A percentile compares a stretch with the other conserved stretches of the same genome.
phyloP scores from a whole-genome alignment of 2,888 invertebrate species.

The Psylliodes chrysocephalus region DNA sequence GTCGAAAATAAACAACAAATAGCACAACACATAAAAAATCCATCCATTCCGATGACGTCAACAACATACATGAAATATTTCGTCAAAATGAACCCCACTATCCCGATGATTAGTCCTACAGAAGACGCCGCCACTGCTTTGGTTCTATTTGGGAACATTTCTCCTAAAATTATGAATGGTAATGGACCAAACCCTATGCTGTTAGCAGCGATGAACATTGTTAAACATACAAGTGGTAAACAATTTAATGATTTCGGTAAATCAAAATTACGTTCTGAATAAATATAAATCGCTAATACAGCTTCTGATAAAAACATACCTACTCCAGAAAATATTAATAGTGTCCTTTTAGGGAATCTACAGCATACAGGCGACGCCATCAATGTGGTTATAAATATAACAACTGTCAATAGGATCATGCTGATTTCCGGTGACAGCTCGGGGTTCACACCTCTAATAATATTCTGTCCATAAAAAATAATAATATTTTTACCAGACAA shows the following conservation, averaged over 20 bases:
- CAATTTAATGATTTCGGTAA: background rate
- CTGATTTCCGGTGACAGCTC: conserved; percentile 69
- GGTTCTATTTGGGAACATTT: conserved; percentile 78
- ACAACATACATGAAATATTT: conserved; percentile 46
- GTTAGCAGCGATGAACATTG: conserved; percentile 76
- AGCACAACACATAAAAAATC: conserved; percentile 48
- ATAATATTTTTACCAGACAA: conserved; percentile 83
- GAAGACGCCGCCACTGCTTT: conserved; percentile 70
- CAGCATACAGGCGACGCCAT: conserved; percentile 83
- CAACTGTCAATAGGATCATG: conserved; percentile 79
- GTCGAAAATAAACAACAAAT: conserved; percentile 37
- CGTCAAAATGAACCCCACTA: conserved; percentile 56
- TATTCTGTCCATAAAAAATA: conserved; percentile 78
- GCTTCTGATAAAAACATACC: conserved; percentile 67
- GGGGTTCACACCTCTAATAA: conserved; percentile 75
- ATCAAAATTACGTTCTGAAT: background rate
- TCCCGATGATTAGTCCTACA: conserved; percentile 2
- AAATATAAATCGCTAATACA: conserved; percentile 65
- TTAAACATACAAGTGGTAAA: conserved; percentile 4
- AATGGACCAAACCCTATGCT: conserved; percentile 78
- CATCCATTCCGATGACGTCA: conserved; percentile 42
- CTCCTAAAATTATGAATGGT: conserved; percentile 85
- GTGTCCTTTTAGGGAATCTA: conserved; percentile 76
- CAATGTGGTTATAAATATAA: conserved; percentile 79
- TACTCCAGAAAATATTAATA: conserved; percentile 77